Evolutionary conservation across 2,888 invertebrate genomes (phyloP), one percentile per base, ranked within the genome.

Genomic region (Drymonia ruficornis): DNA sequence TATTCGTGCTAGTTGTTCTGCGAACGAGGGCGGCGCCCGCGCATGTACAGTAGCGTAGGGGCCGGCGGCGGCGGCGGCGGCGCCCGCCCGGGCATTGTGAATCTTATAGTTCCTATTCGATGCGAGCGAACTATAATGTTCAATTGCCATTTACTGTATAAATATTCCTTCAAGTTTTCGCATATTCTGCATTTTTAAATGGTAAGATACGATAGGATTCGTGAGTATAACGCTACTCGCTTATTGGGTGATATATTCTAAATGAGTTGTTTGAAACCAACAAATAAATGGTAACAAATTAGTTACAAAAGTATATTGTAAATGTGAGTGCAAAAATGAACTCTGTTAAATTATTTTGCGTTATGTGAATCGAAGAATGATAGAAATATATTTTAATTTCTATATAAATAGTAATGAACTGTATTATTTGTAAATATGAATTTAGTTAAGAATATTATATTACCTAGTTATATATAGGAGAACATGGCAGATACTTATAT

Each of bases 401-500:
- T 91, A 89, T 89, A 89, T 87, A 86, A 83, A 88, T 87, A 86
- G 81, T 86, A 89, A 89, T 86, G 84, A 91, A 91, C 89, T 94
- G 94, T 94, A 94, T 94, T 94, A 94, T 93, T 94, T 94, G 94
- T 94, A 94, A 89, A 94, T 94, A 94, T 87, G 86, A 91, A 83
- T 81, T 76, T 89, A 91, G 89, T 87, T 93, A 94, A 94, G 94
- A 87, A 94, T 94, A 94, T 93, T 94, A 94, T 91, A 91, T 91
- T 89, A 89, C 83, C 81, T 92, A 91, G 92, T 93, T 93, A 91
- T 93, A 89, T 88, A 87, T 91, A 92, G 89, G 85, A 86, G 83
- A 93, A 94, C 93, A 93, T 94, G 94, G 94, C 94, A 91, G 93
- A 94, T 94, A 94, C 94, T 94, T 94, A 94, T 94, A 93, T 86